Evolutionary conservation across 2,888 invertebrate genomes (phyloP), one percentile per base, ranked within the genome.

Genomic region (Quadroppia sp.): DNA sequence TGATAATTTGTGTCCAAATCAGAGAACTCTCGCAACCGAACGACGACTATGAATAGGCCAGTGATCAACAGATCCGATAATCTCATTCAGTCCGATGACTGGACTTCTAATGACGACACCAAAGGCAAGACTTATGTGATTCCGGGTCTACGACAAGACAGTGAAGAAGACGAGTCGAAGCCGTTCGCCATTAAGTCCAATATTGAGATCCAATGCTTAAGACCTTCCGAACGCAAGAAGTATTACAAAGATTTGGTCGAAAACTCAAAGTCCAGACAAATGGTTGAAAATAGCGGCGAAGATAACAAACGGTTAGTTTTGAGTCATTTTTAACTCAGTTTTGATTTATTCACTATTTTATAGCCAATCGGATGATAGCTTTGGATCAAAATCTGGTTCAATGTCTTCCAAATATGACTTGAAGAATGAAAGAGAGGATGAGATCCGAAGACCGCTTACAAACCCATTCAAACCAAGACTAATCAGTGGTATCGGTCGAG

Each of bases 171-270:
- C 17, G 40, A 42, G 6, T 2, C 40, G 3, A 40, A 42, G 40
- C 42, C 20, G 25, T 67, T 40, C n/a, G 20, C 1, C 1, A 42
- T 67, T 20, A 40, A 42, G 40, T 7, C 40, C 0, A 20, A 20
- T 20, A 67, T 67, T 67, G n/a, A 67, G 23, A 67, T 67, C 20
- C 67, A 67, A 42, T 2, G 40, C 20, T 7, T 67, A n/a, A 42
- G 20, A 67, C 67, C 67, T 1, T 20, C 67, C 1, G 67, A 67
- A 42, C 67, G 67, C 3, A 67, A 42, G 67, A 67, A 67, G 40
- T 67, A 67, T n/a, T 67, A 67, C 40, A 67, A 67, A 67, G 42
- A 42, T 3, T n/a, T 67, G 67, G 9, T n/a, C 1, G 67, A 67
- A 67, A 40, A 40, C 17, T 11, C 40, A 2, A 67, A 23, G 7